phyloP scores from a whole-genome alignment of 2,797 vertebrate genomes.

The Peromyscus melanophrys region DNA sequence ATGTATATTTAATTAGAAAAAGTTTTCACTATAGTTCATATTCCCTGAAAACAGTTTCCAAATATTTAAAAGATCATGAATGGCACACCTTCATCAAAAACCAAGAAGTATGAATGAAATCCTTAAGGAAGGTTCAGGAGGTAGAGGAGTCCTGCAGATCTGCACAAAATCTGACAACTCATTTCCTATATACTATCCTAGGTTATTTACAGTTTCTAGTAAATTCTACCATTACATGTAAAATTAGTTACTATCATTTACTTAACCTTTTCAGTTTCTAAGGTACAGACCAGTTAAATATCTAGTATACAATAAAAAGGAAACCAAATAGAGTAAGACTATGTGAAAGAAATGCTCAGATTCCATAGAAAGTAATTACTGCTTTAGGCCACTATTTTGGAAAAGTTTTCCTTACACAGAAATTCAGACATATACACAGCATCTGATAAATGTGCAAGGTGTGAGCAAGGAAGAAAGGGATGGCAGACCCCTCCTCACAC shows the following conservation, averaged over 20 bases:
- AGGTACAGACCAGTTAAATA: neutral
- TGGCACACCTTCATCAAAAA: neutral
- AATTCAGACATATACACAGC: neutral
- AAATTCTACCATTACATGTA: neutral
- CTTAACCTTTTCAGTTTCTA: neutral
- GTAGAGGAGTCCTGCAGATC: neutral
- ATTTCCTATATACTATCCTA: neutral
- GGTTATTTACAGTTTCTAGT: neutral
- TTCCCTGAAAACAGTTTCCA: conserved; percentile 4
- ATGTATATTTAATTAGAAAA: conserved; percentile 19
- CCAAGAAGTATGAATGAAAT: neutral
- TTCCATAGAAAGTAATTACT: neutral
- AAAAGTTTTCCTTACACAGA: neutral
- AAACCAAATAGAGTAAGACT: neutral
- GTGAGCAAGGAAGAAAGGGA: neutral
- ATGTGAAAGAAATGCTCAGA: neutral
- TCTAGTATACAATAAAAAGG: neutral
- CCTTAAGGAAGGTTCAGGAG: neutral
- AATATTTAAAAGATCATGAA: neutral
- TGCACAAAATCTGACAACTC: neutral
- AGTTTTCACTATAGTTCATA: conserved; percentile 41
- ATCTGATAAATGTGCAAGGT: neutral
- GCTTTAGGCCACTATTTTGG: too few species aligned
- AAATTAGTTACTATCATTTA: neutral
- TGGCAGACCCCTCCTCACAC: neutral